Evolutionary conservation across 1,140 invertebrate genomes (phyloP), one percentile per base, ranked within the genome.

Genomic region (Heliothis virescens): DNA sequence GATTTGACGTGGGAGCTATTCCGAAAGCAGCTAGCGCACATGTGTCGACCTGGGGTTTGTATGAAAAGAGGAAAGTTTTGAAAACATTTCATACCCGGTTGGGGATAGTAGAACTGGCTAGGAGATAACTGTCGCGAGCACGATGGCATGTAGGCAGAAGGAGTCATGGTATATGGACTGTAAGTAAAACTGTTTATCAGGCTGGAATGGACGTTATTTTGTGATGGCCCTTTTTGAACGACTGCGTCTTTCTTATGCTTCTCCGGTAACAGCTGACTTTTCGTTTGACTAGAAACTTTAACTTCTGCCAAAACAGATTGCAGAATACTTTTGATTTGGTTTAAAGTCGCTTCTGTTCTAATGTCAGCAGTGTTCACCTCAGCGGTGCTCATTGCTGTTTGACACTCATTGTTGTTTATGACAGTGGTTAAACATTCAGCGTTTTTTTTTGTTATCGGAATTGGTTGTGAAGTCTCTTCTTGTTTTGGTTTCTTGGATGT

Each of bases 271-370:
- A 85, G 1, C 63, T 83, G 80, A 12, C 74, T 71, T 63, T 85
- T 90, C 7, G 88, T 90, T 47, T 53, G 52, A 60, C 72, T 74
- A 15, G 59, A 52, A 18, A 41, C 53, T 85, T 93, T 93, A 0
- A 94, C 88, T 86, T 93, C 91, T 16, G 82, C 80, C 60, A 94
- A 80, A 12, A 94, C 92, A 0, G 90, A 86, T 82, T 92, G 89
- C 53, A 94, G 69, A 29, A 93, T 92, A 73, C 29, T 85, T 82
- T 94, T 94, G 65, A 94, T 94, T 85, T 94, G 89, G 72, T 89
- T 90, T 55, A 94, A 81, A 13, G 90, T 89, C 16, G 75, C 78
- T 81, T 91, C 89, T 5, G 92, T 91, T 82, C 88, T 93, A 48
- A 87, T 82, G 5, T 86, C 79, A 53, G 67, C 11, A 1, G 72